Percentiles rank a stretch among this genome's conserved stretches.
Conservation (phyloP, 1,140 invertebrate species). For the Cydia strobilella region DNA sequence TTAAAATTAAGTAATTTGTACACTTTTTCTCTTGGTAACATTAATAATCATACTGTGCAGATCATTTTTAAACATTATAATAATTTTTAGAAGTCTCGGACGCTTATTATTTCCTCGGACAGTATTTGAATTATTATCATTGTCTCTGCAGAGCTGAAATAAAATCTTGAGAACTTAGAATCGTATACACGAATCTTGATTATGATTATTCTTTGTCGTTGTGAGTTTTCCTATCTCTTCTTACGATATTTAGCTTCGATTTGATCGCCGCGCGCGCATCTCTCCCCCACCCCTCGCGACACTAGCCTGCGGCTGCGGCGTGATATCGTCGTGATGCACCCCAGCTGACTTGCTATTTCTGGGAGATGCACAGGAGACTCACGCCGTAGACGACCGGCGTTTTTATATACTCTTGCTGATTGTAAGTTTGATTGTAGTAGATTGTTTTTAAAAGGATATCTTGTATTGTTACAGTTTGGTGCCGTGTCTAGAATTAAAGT, state of each 20-base stretch:
- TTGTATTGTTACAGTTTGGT: background rate
- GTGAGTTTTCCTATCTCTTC: background rate
- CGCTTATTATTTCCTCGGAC: too few species aligned
- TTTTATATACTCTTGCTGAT: background rate
- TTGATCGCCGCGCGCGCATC: background rate
- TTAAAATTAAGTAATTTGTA: too few species aligned
- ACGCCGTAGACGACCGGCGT: background rate
- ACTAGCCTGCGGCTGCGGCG: background rate
- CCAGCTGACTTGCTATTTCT: conserved; percentile 68
- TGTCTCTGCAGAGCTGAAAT: too few species aligned
- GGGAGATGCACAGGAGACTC: conserved; percentile 40
- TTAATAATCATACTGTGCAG: too few species aligned
- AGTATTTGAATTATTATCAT: too few species aligned
- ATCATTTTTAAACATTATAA: too few species aligned
- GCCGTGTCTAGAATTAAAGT: background rate
- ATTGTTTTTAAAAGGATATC: background rate
- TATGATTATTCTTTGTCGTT: background rate
- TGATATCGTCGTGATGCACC: conserved; percentile 54
- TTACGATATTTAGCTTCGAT: background rate
- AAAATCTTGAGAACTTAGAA: too few species aligned
- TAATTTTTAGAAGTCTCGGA: too few species aligned
- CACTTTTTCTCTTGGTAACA: too few species aligned
- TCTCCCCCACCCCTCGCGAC: background rate
- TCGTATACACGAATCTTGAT: too few species aligned
- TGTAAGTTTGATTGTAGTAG: background rate